A percentile compares a stretch with the other conserved stretches of the same genome.
Evolutionary conservation across 2,888 invertebrate species (phyloP).

Genomic region (Drosophila maculinotata): DNA sequence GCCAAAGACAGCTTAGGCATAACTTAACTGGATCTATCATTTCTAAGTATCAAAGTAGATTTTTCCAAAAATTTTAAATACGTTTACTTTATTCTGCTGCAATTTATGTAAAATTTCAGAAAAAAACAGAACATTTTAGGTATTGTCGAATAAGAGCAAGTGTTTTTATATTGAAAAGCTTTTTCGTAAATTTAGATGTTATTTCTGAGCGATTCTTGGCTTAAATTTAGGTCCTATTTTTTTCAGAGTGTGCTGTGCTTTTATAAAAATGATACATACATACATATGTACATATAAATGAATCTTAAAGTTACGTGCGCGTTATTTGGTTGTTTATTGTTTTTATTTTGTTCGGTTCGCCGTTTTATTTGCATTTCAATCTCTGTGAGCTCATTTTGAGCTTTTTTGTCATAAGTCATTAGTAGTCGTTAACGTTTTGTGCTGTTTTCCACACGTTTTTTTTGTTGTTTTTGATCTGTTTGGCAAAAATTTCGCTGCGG

Average conservation of each 20-base stretch:
- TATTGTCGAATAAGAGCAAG: no score
- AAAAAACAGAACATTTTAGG: no score
- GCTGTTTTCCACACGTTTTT: constrained; percentile 53
- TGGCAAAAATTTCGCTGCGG: constrained; percentile 70
- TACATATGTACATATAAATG: constrained; percentile 12
- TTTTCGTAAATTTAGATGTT: no score
- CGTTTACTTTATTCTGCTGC: no score
- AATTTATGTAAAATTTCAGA: no score
- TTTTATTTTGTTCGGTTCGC: constrained; percentile 25
- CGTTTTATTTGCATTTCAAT: constrained; percentile 61
- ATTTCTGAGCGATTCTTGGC: no score
- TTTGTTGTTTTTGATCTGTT: constrained; percentile 54
- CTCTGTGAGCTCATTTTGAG: constrained; percentile 46
- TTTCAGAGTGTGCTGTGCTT: constrained; percentile 1
- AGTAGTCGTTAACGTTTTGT: constrained; percentile 47
- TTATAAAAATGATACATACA: not conserved
- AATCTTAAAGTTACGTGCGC: constrained; percentile 61
- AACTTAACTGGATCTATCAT: no score
- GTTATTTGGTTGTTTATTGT: constrained; percentile 39
- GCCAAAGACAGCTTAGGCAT: no score
- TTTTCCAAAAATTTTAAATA: no score
- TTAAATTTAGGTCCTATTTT: constrained; percentile 28
- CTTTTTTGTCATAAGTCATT: constrained; percentile 57
- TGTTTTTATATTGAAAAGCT: no score
- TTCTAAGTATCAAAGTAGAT: no score